Evolutionary conservation across 2,888 invertebrate genomes (phyloP), one percentile per base, ranked within the genome.

Genomic region (Trachelus tabidus): DNA sequence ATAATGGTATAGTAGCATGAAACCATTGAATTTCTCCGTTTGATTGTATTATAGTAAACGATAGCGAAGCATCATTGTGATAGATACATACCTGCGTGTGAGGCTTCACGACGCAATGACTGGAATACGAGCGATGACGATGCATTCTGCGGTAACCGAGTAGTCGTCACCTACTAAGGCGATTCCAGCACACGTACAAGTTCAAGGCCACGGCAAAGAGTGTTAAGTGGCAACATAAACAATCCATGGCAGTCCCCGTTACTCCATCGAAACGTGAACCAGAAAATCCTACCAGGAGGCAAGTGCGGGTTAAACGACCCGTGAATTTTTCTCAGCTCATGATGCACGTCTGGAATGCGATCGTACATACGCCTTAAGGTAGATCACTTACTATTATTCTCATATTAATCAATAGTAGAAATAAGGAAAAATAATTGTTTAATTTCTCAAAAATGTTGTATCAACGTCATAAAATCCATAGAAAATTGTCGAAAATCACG

Each of bases 91-190:
- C 56, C 56, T 23, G 56, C 56, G 56, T 23, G 56, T 23, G 9
- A 56, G 23, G 71, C 71, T 15, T 23, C 71, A 23, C 31, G 6
- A 31, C 71, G 71, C 71, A 71, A 31, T 34, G 76, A 78, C 75
- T 84, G 76, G 82, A 80, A 74, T 76, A 76, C 76, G 76, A 79
- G 79, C 82, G 81, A 85, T 83, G 83, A 85, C 82, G 80, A 73
- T 77, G 82, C 82, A 80, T 31, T 77, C 77, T 69, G 74, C 79
- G 77, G 75, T 79, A 78, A 74, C 77, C 77, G 79, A 79, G 77
- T 82, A 81, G 75, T 75, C 75, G 75, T 75, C 77, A 78, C 79
- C 76, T 75, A 81, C 77, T 75, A 75, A 68, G 68, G 68, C 71
- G 35, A 77, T 77, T 79, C 71, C n/a, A 79, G 77, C 73, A 73